Evolutionary conservation across 2,113 vertebrate genomes (phyloP), one percentile per base, ranked within the genome.

Genomic region (Harpagus bidentatus): DNA sequence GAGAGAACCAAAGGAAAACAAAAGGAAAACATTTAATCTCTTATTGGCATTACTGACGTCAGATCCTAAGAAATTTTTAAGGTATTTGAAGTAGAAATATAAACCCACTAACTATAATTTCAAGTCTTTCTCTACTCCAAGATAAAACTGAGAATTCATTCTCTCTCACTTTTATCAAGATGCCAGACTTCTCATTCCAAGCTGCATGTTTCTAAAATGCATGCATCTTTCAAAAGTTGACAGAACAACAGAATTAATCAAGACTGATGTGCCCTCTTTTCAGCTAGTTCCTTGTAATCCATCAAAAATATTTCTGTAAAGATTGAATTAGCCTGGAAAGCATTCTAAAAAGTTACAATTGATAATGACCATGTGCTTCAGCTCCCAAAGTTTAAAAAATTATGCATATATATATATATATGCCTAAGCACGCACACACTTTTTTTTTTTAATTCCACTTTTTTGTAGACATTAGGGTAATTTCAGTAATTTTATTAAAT

Each of bases 221-320:
- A 36, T 2, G 1, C 28, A 48, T 77, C 76, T 80, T 76, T 93
- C 70, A 48, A 36, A 87, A 86, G 12, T 5, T 90, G 71, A 81
- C 74, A 86, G 42, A 90, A 53, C 26, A 95, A 38, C 40, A 77
- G 71, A 88, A 69, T 88, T 79, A 85, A 70, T 63, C 65, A 78
- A 86, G 52, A 80, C 48, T 34, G 19, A 63, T 40, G 8, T 65
- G 48, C 19, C 52, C 32, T 92, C 26, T 77, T 88, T 82, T 94
- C 36, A 25, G 4, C 31, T 43, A 70, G 19, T 47, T 81, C 40
- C 31, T 61, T 17, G 1, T 56, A 86, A 82, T 82, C n/a, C 38
- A 69, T 88, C 20, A 88, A 65, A 95, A 88, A 67, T 79, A 73
- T 52, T 90, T 93, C 36, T 70, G 21, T 72, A 45, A 86, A 86